Evolutionary conservation across 2,888 invertebrate species (phyloP), one percentile per base, ranked within the genome.

Genomic region (Tenthredo scrophulariae): DNA sequence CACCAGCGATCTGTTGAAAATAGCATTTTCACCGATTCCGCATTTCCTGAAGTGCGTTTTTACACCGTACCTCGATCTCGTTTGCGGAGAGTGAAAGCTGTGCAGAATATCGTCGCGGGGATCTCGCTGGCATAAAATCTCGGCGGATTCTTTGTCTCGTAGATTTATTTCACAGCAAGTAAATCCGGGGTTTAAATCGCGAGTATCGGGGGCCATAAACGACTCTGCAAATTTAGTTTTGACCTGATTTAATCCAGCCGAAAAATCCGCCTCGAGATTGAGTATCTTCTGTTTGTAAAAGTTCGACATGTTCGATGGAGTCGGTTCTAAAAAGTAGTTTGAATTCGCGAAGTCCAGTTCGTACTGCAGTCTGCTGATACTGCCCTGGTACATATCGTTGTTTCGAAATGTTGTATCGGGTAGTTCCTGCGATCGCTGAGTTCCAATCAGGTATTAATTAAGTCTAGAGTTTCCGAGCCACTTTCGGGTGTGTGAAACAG

Each of bases 231-330:
- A 90, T 84, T 85, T 88, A 72, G 87, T 87, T 88, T 86, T 88
- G n/a, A 91, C 87, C 85, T 86, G 84, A 86, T 87, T 89, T 72
- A 90, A 87, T 70, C 85, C 86, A 13, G 87, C 88, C 40, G 86
- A 88, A 86, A 88, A 91, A 84, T 88, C 86, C 50, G 87, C 86
- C 84, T 89, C 89, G 70, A 91, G 87, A 75, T 90, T 89, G 65
- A 85, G 85, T 86, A 90, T 89, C 85, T 90, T 89, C 85, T 87
- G 88, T 82, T 86, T 88, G 84, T 88, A 89, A 84, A 87, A 89
- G 83, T 85, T 86, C 6, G 88, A 85, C 50, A 87, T 18, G 1
- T 46, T 26, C 43, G 84, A 77, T 4, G 77, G 46, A 18, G 84
- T 84, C 18, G 84, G 29, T 40, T 67, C 4, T 6, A 83, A n/a